These are phyloP conservation scores for Brenthis ino DNA, from an alignment of 2,888 invertebrate genomes.

Conservation along the genomic window DNA sequence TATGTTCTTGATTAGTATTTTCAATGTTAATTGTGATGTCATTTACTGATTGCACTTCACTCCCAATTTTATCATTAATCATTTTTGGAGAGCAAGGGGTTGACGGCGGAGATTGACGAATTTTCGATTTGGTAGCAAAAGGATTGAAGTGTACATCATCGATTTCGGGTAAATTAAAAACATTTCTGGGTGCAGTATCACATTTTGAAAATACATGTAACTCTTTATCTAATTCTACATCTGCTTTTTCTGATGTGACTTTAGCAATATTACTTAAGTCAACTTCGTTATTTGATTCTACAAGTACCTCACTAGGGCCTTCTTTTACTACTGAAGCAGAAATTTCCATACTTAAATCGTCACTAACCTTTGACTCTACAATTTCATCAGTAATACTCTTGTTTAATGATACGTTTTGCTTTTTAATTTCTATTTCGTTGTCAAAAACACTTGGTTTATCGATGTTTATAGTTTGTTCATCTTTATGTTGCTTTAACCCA, in stretches of 20 bases:
- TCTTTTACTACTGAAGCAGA: background rate
- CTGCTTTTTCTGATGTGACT: too few species aligned
- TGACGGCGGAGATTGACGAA: conserved; percentile 40
- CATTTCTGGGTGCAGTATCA: conserved; percentile 50
- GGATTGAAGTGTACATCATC: conserved; percentile 65
- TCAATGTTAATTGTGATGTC: conserved; percentile 20
- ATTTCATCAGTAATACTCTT: background rate
- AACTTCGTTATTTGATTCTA: too few species aligned
- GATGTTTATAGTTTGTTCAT: background rate
- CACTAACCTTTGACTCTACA: background rate
- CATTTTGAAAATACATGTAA: background rate
- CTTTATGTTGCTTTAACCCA: conserved; percentile 4
- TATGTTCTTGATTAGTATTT: conserved; percentile 47
- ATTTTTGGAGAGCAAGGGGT: background rate
- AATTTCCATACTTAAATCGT: background rate
- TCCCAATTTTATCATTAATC: conserved; percentile 2
- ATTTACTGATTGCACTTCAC: conserved; percentile 1
- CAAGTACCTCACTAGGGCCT: background rate
- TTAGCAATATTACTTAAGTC: too few species aligned
- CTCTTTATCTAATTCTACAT: background rate
- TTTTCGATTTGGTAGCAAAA: conserved; percentile 63
- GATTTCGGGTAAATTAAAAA: conserved; percentile 71
- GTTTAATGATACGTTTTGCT: background rate
- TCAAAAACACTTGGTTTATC: background rate
- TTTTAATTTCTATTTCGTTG: background rate